phyloP scores from a whole-genome alignment of 2,113 vertebrate genomes.

The Cebidichthys violaceus region DNA sequence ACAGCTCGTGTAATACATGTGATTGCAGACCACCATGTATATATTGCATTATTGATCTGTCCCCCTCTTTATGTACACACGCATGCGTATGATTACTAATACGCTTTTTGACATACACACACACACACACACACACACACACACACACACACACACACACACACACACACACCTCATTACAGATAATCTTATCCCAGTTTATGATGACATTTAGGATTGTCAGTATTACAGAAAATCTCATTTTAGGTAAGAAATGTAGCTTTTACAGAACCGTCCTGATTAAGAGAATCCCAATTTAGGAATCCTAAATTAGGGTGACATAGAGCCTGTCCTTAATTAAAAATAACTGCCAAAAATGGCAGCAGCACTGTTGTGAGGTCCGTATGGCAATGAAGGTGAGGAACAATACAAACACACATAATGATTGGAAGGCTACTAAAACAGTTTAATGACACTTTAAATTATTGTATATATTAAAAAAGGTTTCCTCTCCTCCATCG shows the following conservation, averaged over 20 bases:
- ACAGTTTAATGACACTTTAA: too few species aligned
- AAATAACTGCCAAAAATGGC: not conserved
- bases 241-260: not conserved
- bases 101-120: not conserved
- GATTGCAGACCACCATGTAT: not conserved
- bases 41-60: constrained; percentile 3
- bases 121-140: not conserved
- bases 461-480: not conserved
- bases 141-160: too few species aligned
- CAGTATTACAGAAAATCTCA: not conserved
- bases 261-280: not conserved
- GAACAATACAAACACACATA: too few species aligned
- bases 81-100: not conserved
- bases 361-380: too few species aligned
- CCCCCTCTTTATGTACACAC: not conserved
- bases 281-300: not conserved
- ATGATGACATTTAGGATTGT: not conserved
- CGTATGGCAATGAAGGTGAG: too few species aligned
- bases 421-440: too few species aligned
- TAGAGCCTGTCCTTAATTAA: too few species aligned
- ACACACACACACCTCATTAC: not conserved
- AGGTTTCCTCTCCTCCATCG: not conserved
- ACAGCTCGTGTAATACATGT: not conserved
- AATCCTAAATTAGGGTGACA: not conserved
- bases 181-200: not conserved